These are phyloP conservation scores for Lordiphosa collinella DNA, from an alignment of 1,140 invertebrate species.

Conservation along the genomic window DNA sequence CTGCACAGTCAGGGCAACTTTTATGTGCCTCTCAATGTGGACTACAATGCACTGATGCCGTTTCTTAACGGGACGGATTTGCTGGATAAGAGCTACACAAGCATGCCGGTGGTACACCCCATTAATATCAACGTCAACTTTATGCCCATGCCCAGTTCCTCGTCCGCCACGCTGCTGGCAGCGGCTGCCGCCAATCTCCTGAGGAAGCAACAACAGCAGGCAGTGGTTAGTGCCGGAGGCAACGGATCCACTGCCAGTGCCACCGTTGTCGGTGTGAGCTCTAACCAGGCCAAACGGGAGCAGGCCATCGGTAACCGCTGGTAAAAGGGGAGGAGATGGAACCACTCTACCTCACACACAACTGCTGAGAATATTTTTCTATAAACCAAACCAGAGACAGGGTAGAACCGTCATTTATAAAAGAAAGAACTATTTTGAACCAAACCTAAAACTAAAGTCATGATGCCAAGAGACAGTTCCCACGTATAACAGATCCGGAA, in stretches of 20 bases:
- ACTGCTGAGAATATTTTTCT: constrained; percentile 66
- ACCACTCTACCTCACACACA: constrained; percentile 78
- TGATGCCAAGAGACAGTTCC: constrained; percentile 54
- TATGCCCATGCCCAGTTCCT: constrained; percentile 57
- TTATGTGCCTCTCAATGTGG: constrained; percentile 94
- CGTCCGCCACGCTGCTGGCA: constrained; percentile 53
- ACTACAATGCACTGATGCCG: constrained; percentile 86
- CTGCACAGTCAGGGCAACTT: constrained; percentile 92
- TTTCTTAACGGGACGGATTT: constrained; percentile 84
- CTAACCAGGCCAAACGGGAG: constrained; percentile 61
- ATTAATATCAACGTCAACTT: constrained; percentile 95
- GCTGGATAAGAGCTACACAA: constrained; percentile 80
- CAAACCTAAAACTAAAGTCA: constrained; percentile 18
- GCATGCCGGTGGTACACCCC: constrained; percentile 87
- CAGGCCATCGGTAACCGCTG: constrained; percentile 67
- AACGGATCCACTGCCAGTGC: constrained; percentile 82
- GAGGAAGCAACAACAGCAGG: constrained; percentile 54
- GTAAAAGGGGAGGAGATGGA: constrained; percentile 46
- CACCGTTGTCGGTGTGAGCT: constrained; percentile 26
- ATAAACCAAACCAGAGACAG: background rate
- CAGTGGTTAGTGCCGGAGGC: constrained; percentile 63
- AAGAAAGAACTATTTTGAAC: constrained; percentile 25
- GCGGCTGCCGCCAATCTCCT: constrained; percentile 66
- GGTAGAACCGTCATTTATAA: background rate
- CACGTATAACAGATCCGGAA: constrained; percentile 32